Evolutionary conservation across 2,113 vertebrate species (phyloP).

Genomic region (Labrus mixtus): DNA sequence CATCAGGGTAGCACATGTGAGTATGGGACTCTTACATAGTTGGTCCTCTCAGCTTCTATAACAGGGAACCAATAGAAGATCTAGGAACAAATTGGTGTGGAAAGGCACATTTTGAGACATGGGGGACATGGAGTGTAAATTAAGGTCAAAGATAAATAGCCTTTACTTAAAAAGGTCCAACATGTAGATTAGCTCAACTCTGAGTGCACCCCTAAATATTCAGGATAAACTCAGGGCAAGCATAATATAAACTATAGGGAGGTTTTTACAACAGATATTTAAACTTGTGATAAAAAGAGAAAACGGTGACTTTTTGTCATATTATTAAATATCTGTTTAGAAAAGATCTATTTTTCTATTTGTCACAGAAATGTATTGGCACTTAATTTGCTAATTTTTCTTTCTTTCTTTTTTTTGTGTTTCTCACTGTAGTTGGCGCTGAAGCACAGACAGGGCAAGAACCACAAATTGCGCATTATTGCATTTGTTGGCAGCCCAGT

Average conservation of each 20-base stretch:
- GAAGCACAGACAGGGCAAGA: constrained; percentile 97
- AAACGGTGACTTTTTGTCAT: background rate
- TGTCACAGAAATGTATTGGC: background rate
- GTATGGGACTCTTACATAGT: constrained; percentile 42
- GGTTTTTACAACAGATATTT: too few relatives aligned
- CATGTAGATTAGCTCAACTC: background rate
- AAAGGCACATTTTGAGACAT: background rate
- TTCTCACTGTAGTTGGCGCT: constrained; percentile 87
- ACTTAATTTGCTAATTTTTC: background rate
- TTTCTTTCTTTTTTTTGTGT: background rate
- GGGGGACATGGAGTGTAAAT: too few relatives aligned
- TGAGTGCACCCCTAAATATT: background rate
- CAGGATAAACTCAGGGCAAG: background rate
- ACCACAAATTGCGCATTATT: constrained; percentile 98
- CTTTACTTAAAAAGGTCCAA: background rate
- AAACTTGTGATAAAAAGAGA: too few relatives aligned
- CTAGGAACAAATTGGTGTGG: background rate
- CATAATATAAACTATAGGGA: too few relatives aligned
- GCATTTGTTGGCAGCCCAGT: constrained; percentile 97
- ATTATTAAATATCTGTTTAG: background rate
- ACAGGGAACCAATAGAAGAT: background rate
- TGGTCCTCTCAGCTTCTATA: background rate
- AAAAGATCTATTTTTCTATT: background rate
- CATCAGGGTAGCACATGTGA: constrained; percentile 96
- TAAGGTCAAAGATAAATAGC: too few relatives aligned